phyloP scores from a whole-genome alignment of 2,113 vertebrate species.

The Ursus arctos region DNA sequence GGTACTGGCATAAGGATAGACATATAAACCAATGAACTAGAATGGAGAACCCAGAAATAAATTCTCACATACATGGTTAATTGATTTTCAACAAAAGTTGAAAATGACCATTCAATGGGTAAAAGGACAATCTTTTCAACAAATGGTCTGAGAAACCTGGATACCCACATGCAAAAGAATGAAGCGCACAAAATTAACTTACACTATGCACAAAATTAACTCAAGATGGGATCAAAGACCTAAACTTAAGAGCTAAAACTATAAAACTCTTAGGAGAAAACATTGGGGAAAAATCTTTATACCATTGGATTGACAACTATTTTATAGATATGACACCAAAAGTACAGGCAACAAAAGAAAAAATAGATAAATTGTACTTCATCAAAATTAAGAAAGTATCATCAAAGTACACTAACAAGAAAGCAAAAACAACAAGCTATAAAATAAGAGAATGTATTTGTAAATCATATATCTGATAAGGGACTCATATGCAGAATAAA shows the following conservation, averaged over 20 bases:
- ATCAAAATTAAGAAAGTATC: neutral
- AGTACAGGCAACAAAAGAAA: neutral
- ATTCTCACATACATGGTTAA: neutral
- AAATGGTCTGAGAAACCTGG: neutral
- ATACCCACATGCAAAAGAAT: neutral
- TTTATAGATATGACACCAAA: neutral
- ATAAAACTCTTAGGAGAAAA: neutral
- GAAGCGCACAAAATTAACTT: neutral
- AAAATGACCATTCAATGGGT: neutral
- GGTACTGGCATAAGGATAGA: neutral
- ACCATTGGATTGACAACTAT: neutral
- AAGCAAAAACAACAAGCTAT: neutral
- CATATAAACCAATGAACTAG: neutral
- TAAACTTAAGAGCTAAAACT: neutral
- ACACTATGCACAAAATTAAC: neutral
- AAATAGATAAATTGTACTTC: neutral
- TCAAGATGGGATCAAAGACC: neutral
- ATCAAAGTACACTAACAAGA: neutral
- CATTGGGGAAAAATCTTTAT: neutral
- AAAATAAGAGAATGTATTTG: neutral
- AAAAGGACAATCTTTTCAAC: neutral
- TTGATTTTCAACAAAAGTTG: neutral
- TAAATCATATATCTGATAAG: neutral
- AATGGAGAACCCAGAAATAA: neutral
- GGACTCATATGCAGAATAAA: neutral